Percentiles rank a stretch among this genome's conserved stretches.
These are phyloP conservation scores for Spilosoma lubricipeda DNA, from an alignment of 2,888 invertebrate species.

Conservation along the genomic window DNA sequence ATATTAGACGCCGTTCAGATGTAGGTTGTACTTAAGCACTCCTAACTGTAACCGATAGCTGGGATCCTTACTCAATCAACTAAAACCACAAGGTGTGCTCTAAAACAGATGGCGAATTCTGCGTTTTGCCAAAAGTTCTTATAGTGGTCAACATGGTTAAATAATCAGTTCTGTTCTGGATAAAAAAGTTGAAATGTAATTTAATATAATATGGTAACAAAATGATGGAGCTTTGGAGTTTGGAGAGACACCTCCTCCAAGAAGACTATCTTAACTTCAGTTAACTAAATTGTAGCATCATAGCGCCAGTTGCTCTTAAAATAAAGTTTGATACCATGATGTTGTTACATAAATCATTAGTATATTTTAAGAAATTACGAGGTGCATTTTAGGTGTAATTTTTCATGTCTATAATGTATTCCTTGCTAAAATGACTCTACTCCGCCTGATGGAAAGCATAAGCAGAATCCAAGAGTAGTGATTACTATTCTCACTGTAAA, in stretches of 20 bases:
- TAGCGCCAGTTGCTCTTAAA: background rate
- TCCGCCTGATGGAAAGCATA: no score
- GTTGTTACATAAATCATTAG: background rate
- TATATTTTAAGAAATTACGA: background rate
- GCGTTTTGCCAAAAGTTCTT: background rate
- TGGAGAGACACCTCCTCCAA: background rate
- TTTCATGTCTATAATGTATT: no score
- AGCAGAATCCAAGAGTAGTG: no score
- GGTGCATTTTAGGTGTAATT: no score
- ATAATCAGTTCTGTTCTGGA: background rate
- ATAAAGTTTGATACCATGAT: no score
- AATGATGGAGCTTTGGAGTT: background rate
- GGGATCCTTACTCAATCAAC: background rate
- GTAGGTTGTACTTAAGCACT: background rate
- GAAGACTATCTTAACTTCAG: background rate
- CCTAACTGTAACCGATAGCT: background rate
- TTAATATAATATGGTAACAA: background rate
- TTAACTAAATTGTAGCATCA: background rate
- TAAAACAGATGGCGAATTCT: background rate
- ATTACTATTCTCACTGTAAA: no score
- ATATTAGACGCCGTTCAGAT: background rate
- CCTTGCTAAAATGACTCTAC: no score
- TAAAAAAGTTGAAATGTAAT: background rate
- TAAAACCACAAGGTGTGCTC: background rate
- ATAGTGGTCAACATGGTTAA: background rate